phyloP scores from a whole-genome alignment of 2,113 vertebrate species.

The Rhagologus leucostigma region DNA sequence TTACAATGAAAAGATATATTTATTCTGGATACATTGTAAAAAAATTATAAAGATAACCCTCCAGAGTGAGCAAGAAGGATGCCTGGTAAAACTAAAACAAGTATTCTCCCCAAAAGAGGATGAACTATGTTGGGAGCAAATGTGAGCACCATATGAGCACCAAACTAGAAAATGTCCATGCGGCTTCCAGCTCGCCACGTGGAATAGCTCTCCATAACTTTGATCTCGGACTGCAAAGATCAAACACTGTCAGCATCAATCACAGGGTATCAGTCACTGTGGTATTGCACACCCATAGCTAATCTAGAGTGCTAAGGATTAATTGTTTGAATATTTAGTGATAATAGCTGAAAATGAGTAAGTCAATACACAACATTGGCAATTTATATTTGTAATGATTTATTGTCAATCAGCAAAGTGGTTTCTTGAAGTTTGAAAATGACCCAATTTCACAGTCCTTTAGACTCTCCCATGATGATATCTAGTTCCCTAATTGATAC shows the following conservation, averaged over 20 bases:
- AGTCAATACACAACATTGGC: neutral
- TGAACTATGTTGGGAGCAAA: neutral
- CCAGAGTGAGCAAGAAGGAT: neutral
- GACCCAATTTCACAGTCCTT: neutral
- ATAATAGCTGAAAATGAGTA: neutral
- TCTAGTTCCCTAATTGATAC: neutral
- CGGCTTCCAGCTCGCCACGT: neutral
- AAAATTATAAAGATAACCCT: neutral
- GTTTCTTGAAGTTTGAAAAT: neutral
- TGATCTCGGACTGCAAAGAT: neutral
- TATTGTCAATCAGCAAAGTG: neutral
- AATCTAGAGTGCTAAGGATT: neutral
- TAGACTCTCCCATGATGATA: neutral
- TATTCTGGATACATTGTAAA: neutral
- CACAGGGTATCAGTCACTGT: neutral
- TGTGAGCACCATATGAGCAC: rapidly evolving
- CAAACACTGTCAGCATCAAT: neutral
- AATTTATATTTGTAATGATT: neutral
- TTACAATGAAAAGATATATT: neutral
- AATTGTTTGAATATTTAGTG: neutral
- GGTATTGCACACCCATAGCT: neutral
- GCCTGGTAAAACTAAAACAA: neutral
- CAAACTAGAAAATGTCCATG: neutral
- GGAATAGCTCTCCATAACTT: neutral
- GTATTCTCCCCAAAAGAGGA: neutral